phyloP scores from a whole-genome alignment of 2,797 vertebrate species.

The Tragopan temminckii region DNA sequence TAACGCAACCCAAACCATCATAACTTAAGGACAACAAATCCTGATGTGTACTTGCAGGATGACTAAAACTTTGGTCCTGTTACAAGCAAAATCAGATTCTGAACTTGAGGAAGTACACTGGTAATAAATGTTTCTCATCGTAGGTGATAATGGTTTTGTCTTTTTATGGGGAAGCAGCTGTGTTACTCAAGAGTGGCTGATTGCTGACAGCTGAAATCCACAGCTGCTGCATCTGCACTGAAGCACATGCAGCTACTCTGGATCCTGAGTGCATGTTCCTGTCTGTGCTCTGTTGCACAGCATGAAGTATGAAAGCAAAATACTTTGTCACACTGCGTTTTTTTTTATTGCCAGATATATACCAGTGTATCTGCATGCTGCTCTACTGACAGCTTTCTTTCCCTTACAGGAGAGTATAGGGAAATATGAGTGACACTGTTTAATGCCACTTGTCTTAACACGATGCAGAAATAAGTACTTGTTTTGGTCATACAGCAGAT shows the following conservation, averaged over 20 bases:
- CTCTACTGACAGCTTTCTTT: neutral
- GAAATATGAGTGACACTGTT: neutral
- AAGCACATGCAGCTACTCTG: rapidly evolving
- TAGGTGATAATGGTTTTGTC: neutral
- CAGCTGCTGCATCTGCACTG: rapidly evolving
- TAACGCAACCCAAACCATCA: neutral
- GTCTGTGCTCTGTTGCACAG: rapidly evolving
- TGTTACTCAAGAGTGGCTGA: neutral
- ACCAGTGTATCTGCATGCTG: neutral
- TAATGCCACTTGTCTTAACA: neutral
- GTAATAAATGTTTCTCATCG: neutral
- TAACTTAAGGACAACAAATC: neutral
- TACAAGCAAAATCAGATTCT: neutral
- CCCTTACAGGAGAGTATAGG: neutral
- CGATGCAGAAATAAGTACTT: neutral
- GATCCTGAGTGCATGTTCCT: rapidly evolving
- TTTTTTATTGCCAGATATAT: neutral
- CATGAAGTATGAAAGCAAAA: neutral
- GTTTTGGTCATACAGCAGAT: neutral
- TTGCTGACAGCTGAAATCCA: neutral
- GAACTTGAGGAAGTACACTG: neutral
- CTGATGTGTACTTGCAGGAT: neutral
- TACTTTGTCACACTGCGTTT: neutral
- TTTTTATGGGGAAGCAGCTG: neutral
- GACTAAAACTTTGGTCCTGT: neutral